Conservation (phyloP, 2,113 vertebrate species). For the Sphaerodactylus townsendi region DNA sequence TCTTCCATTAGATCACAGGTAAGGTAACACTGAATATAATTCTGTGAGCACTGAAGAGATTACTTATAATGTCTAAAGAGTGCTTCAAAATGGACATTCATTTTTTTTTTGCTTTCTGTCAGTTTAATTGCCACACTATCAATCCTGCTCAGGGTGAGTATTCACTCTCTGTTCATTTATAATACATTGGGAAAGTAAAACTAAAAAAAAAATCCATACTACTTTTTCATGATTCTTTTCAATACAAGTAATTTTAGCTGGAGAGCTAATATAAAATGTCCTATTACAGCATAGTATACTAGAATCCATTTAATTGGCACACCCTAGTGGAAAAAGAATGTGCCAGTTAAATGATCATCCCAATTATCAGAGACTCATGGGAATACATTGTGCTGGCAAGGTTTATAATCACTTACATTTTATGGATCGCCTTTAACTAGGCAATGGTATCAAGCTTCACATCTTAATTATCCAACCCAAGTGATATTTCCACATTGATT, state of each 20-base stretch:
- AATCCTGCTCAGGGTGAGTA: slow-evolving; percentile 21
- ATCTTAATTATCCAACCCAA: slow-evolving; percentile 57
- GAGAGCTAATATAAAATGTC: slow-evolving; percentile 39
- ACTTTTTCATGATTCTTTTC: slow-evolving; percentile 49
- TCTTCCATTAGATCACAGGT: not conserved
- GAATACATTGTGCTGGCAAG: slow-evolving; percentile 54
- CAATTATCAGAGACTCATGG: slow-evolving; percentile 62
- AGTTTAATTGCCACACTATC: slow-evolving; percentile 23
- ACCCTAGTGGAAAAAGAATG: slow-evolving; percentile 53
- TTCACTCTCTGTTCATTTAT: slow-evolving; percentile 13
- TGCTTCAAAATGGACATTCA: slow-evolving; percentile 15
- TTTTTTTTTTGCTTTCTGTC: slow-evolving; percentile 5
- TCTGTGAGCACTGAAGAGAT: slow-evolving; percentile 13
- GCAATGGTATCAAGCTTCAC: slow-evolving; percentile 35
- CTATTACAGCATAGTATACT: slow-evolving; percentile 40
- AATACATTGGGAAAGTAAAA: slow-evolving; percentile 43
- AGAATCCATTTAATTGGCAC: slow-evolving; percentile 43
- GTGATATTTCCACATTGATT: slow-evolving; percentile 43
- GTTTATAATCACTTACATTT: slow-evolving; percentile 63
- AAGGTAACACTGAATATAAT: not conserved
- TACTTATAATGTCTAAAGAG: slow-evolving; percentile 43
- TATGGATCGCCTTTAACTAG: slow-evolving; percentile 59
- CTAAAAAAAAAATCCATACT: slow-evolving; percentile 24
- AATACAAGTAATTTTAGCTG: slow-evolving; percentile 18
- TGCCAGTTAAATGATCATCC: slow-evolving; percentile 68